Base-by-base conservation (phyloP, 92 coral and sea anemone species). In the Epizoanthus fatuus region DNA sequence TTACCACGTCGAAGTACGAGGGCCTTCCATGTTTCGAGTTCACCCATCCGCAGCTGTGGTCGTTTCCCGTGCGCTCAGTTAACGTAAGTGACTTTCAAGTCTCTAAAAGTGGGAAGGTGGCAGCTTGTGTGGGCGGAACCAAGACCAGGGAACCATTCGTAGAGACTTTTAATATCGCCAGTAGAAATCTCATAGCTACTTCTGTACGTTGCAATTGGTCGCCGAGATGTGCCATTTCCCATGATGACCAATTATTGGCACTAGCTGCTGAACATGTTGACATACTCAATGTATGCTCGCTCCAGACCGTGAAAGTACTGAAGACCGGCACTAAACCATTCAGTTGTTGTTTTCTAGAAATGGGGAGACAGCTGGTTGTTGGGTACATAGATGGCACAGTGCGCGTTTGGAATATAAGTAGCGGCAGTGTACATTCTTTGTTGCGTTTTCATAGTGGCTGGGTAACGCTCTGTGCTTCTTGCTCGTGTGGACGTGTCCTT, bases 101-200 rank as follows among this genome's bases (percentile, higher is more conserved):
- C n/a, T 57, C 63, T 57, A 15, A 6, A 12, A 17, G 63, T 15
- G 22, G 63, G 63, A 57, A 57, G 0, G 63, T 57, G 5, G 6
- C 63, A 57, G 63, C 22, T n/a, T 57, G 63, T 57, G 63, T 57
- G 7, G 63, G 63, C 22, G 63, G 63, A 57, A 57, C 63, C 12
- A 57, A 15, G 5, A 57, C 63, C 63, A 57, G 63, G 63, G 22
- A 57, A 16, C 63, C 63, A 17, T 57, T 57, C 22, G 63, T 57
- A 22, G 22, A 16, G 22, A 15, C 22, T 4, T 57, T 15, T n/a
- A 57, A 57, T 57, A 4, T 57, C 63, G 4, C 5, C 63, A 57
- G 19, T 10, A 55, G 60, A 15, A 57, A 57, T 17, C 0, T 17
- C 22, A 3, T 15, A 57, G 63, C 22, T 0, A 57, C 63, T 16